Percentiles rank a stretch among this genome's conserved stretches.
Conservation (phyloP, 2,113 vertebrate genomes). For the Dissostichus mawsoni region DNA sequence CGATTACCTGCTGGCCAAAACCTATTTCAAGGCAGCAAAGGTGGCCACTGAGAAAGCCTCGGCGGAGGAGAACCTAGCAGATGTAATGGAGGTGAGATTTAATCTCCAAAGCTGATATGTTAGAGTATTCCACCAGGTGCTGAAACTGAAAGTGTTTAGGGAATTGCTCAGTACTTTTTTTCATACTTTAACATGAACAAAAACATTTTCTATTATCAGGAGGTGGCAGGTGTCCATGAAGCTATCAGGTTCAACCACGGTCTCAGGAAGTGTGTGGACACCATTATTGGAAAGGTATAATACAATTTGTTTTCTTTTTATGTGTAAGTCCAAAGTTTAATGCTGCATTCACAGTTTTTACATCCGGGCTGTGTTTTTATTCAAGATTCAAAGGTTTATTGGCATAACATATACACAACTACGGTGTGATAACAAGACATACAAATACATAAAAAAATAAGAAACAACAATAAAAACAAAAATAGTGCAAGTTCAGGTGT, state of each 20-base stretch:
- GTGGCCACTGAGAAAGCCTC: slow-evolving; percentile 92
- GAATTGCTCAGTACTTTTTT: too few species aligned
- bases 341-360: slow-evolving; percentile 3
- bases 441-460: too few species aligned
- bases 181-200: neutral
- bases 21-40: slow-evolving; percentile 94
- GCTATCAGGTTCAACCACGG: slow-evolving; percentile 89
- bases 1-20: slow-evolving; percentile 89
- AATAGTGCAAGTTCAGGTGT: too few species aligned
- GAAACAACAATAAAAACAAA: too few species aligned
- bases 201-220: slow-evolving; percentile 76
- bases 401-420: too few species aligned
- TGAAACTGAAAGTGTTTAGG: neutral
- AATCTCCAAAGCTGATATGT: neutral
- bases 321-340: neutral
- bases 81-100: slow-evolving; percentile 90
- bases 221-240: slow-evolving; percentile 88
- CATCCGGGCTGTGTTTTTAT: neutral
- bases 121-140: neutral
- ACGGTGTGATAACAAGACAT: too few species aligned
- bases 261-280: slow-evolving; percentile 92
- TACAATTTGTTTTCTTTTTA: too few species aligned
- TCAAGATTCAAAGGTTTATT: too few species aligned
- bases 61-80: slow-evolving; percentile 92
- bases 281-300: slow-evolving; percentile 93